Conservation (phyloP, 2,113 vertebrate species). For the Crotalus viridis region DNA sequence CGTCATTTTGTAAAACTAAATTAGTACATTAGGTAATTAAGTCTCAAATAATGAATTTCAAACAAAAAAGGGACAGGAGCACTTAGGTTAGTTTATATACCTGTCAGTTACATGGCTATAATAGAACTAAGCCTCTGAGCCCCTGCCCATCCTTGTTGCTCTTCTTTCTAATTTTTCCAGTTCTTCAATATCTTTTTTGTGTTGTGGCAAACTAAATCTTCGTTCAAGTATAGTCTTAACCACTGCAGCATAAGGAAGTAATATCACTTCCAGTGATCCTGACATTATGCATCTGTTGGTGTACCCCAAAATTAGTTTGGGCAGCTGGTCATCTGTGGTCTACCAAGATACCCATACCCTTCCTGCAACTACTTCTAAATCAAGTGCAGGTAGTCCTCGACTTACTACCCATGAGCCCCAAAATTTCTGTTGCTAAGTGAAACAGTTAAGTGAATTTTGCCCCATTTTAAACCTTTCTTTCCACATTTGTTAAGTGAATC, state of each 20-base stretch:
- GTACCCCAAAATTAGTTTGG: background rate
- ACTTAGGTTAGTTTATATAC: background rate
- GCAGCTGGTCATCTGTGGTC: background rate
- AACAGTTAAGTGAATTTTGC: no score
- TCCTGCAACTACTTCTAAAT: no score
- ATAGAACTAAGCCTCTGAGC: background rate
- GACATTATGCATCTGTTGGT: background rate
- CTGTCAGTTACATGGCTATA: background rate
- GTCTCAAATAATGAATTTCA: background rate
- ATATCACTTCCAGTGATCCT: background rate
- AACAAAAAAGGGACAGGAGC: constrained; percentile 21
- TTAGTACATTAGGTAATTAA: background rate
- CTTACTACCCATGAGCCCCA: no score
- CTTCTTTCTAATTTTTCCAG: background rate
- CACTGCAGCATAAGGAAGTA: background rate
- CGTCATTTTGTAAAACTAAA: background rate
- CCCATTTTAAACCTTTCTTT: no score
- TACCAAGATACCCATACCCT: background rate
- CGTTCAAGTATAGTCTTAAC: background rate
- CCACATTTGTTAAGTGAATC: no score
- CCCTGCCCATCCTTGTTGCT: background rate
- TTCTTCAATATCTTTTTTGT: background rate
- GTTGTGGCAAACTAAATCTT: background rate
- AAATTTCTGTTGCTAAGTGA: no score
- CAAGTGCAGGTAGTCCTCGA: no score